Percentiles rank a stretch among this genome's conserved stretches.
Evolutionary conservation across 37 sponge, comb jelly and placozoan species (phyloP).

Genomic region (Bolinopsis microptera): DNA sequence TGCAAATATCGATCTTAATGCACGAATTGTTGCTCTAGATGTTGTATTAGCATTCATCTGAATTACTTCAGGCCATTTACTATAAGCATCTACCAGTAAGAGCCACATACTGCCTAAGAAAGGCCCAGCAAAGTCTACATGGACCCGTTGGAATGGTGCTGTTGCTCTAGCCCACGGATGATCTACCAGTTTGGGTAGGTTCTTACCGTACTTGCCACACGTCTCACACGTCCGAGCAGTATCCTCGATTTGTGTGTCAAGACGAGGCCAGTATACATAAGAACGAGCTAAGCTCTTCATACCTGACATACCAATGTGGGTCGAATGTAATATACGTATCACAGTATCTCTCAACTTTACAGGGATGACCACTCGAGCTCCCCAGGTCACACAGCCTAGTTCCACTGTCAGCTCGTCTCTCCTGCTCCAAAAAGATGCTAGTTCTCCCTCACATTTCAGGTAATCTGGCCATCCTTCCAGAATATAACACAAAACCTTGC

Average conservation of each 20-base stretch:
- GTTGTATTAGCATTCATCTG: slow-evolving; percentile 66
- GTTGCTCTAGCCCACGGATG: background rate
- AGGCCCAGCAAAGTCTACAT: slow-evolving; percentile 12
- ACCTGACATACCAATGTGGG: slow-evolving; percentile 19
- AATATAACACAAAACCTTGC: slow-evolving; percentile 63
- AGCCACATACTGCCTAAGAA: slow-evolving; percentile 50
- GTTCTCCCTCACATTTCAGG: slow-evolving; percentile 32
- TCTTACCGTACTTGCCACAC: slow-evolving; percentile 27
- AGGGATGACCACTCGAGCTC: slow-evolving; percentile 6
- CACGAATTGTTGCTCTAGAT: slow-evolving; percentile 55
- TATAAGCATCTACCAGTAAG: slow-evolving; percentile 64
- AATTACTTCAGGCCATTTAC: slow-evolving; percentile 71
- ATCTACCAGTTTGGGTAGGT: background rate
- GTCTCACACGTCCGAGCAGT: slow-evolving; percentile 47
- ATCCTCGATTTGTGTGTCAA: slow-evolving; percentile 50
- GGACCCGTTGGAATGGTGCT: slow-evolving; percentile 21
- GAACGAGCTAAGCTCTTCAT: slow-evolving; percentile 10
- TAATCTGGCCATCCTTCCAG: slow-evolving; percentile 67
- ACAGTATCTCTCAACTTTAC: slow-evolving; percentile 17
- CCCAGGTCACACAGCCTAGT: slow-evolving; percentile 8
- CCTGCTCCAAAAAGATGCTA: background rate
- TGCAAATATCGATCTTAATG: slow-evolving; percentile 66
- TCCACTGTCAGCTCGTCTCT: background rate
- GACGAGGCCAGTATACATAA: slow-evolving; percentile 46
- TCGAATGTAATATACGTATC: slow-evolving; percentile 1